Evolutionary conservation across 2,888 invertebrate species (phyloP).

Genomic region (Melieria crassipennis): DNA sequence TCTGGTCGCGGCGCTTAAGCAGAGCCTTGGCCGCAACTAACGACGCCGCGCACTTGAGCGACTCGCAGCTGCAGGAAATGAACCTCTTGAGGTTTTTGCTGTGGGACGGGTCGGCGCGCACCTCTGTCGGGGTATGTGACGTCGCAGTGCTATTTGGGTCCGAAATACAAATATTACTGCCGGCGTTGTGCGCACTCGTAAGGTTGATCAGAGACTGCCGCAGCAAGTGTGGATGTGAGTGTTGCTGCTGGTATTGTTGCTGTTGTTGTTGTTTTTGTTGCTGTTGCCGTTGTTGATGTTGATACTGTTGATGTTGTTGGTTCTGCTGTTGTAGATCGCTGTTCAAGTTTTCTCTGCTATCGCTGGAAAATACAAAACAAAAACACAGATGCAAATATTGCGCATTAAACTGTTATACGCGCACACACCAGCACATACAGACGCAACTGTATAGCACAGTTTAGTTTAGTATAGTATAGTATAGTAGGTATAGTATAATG

Average conservation of each 20-base stretch:
- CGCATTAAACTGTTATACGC: conserved; percentile 19
- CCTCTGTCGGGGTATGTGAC: conserved; percentile 39
- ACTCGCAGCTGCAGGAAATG: conserved; percentile 60
- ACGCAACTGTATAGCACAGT: conserved; percentile 6
- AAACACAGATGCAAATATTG: conserved; percentile 34
- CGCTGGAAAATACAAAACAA: conserved; percentile 52
- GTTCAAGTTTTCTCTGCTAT: conserved; percentile 64
- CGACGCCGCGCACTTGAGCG: conserved; percentile 52
- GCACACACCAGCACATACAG: conserved; percentile 22
- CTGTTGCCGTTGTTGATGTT: conserved; percentile 44
- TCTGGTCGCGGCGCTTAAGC: conserved; percentile 41
- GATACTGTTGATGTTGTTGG: conserved; percentile 44
- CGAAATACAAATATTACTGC: conserved; percentile 43
- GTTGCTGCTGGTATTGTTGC: conserved; percentile 42
- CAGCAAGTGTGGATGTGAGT: conserved; percentile 60
- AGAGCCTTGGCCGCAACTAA: conserved; percentile 26
- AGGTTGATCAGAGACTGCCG: conserved; percentile 66
- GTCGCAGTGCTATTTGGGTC: conserved; percentile 27
- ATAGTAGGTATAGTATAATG: conserved; percentile 7
- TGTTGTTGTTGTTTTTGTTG: conserved; percentile 46
- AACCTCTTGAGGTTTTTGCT: conserved; percentile 50
- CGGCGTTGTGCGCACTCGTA: conserved; percentile 59
- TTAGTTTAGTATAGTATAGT: not conserved
- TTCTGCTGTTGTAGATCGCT: conserved; percentile 53
- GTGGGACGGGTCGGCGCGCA: conserved; percentile 24